Percentiles rank a stretch among this genome's conserved stretches.
Conservation (phyloP, 2,113 vertebrate genomes). For the Tonatia bakeri region DNA sequence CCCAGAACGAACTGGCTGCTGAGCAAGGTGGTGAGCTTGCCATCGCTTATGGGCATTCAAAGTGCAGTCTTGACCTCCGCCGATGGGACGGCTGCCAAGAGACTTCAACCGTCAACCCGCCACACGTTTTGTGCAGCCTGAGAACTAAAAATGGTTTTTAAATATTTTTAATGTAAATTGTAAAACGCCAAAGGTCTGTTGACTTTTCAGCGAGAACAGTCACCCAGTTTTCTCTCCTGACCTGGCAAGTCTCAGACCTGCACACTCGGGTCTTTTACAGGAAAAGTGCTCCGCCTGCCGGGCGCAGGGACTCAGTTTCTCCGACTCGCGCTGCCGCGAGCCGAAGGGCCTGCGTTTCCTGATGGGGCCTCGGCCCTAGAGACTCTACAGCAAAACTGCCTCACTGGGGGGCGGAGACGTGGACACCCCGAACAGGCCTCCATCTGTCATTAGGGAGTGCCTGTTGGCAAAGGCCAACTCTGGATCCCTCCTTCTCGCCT, state of each 20-base stretch:
- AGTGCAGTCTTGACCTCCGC: background rate
- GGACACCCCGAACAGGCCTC: background rate
- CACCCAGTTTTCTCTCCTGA: background rate
- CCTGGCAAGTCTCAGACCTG: background rate
- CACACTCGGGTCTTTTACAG: background rate
- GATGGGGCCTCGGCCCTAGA: background rate
- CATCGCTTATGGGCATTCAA: background rate
- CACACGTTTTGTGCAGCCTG: background rate
- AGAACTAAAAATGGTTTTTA: background rate
- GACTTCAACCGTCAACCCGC: background rate
- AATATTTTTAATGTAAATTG: background rate
- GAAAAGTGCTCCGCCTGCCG: background rate
- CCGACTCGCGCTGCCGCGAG: background rate
- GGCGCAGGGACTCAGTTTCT: background rate
- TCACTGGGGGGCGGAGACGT: background rate
- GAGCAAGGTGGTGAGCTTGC: background rate
- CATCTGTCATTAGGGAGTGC: background rate
- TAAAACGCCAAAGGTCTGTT: background rate
- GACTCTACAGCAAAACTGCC: background rate
- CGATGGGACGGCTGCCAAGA: fast-evolving
- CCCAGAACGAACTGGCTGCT: background rate
- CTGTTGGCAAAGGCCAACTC: background rate
- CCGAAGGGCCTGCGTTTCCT: background rate
- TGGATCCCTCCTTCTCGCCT: background rate
- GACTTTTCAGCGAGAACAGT: background rate